Evolutionary conservation across 1,140 invertebrate species (phyloP).

Genomic region (Zeugodacus cucurbitae): DNA sequence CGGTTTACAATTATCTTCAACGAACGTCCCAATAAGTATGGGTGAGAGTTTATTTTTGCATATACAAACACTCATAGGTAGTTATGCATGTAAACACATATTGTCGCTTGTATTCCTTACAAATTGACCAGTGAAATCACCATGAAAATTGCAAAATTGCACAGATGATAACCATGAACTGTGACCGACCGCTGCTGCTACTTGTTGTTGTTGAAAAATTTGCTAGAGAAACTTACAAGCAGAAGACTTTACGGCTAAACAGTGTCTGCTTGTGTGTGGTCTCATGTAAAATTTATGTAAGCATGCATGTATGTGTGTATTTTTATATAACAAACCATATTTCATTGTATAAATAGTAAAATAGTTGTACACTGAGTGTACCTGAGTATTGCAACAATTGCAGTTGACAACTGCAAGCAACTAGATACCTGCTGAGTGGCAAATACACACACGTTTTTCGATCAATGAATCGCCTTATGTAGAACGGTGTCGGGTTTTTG

Average conservation of each 20-base stretch:
- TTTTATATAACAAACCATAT: neutral
- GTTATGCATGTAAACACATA: neutral
- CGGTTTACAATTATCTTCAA: neutral
- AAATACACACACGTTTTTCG: too few relatives aligned
- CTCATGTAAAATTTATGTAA: too few relatives aligned
- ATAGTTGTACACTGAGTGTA: neutral
- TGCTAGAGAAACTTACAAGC: neutral
- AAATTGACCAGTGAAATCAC: slow-evolving; percentile 17
- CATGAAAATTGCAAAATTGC: neutral
- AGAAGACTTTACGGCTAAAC: neutral
- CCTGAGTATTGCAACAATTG: slow-evolving; percentile 20
- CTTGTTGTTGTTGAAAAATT: slow-evolving; percentile 13
- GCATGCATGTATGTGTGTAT: neutral
- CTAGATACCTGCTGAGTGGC: neutral
- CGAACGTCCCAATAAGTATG: neutral
- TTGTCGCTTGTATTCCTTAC: neutral
- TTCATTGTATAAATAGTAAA: slow-evolving; percentile 8
- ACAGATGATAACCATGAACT: slow-evolving; percentile 1
- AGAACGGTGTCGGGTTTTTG: neutral
- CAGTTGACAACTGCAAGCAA: neutral
- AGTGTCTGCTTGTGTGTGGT: neutral
- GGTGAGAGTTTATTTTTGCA: neutral
- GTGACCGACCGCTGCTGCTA: neutral
- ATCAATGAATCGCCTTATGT: neutral
- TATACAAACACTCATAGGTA: neutral